phyloP scores from a whole-genome alignment of 1,140 invertebrate genomes.

The Holotrichia oblita region DNA sequence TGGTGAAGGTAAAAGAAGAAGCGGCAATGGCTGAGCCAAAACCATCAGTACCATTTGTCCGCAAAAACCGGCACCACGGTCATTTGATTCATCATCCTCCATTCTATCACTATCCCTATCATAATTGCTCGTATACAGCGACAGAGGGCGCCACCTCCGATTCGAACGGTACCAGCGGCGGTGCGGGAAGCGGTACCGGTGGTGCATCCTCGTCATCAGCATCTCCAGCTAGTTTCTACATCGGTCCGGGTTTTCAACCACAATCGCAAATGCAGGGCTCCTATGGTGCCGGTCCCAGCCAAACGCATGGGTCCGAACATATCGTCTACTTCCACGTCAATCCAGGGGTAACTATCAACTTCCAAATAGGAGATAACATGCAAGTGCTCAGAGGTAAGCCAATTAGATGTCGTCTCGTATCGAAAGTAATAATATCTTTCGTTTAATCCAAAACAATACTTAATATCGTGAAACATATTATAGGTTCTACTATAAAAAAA shows the following conservation, averaged over 20 bases:
- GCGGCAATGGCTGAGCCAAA: conserved; percentile 53
- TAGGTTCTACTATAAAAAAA: no score
- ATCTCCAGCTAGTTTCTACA: conserved; percentile 62
- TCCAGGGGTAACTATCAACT: conserved; percentile 74
- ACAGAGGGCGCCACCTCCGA: conserved; percentile 45
- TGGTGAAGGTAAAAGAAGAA: conserved; percentile 60
- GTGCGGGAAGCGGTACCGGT: conserved; percentile 44
- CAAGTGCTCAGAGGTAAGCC: conserved; percentile 73
- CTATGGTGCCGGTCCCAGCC: conserved; percentile 51
- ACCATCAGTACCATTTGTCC: conserved; percentile 34
- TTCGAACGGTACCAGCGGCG: conserved; percentile 43
- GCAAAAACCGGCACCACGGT: conserved; percentile 49
- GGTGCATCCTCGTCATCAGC: conserved; percentile 53
- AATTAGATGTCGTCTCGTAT: background rate
- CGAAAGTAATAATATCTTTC: no score
- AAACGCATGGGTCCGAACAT: conserved; percentile 62
- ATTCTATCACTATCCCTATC: conserved; percentile 58
- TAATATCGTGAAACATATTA: no score
- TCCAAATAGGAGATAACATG: conserved; percentile 72
- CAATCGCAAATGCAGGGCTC: conserved; percentile 54
- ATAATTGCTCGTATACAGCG: conserved; percentile 59
- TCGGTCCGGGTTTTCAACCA: conserved; percentile 65
- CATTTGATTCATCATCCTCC: conserved; percentile 53
- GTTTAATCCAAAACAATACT: no score
- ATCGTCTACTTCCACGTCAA: conserved; percentile 76